Evolutionary conservation across 2,888 invertebrate species (phyloP).

Genomic region (Drosophila mercatorum): DNA sequence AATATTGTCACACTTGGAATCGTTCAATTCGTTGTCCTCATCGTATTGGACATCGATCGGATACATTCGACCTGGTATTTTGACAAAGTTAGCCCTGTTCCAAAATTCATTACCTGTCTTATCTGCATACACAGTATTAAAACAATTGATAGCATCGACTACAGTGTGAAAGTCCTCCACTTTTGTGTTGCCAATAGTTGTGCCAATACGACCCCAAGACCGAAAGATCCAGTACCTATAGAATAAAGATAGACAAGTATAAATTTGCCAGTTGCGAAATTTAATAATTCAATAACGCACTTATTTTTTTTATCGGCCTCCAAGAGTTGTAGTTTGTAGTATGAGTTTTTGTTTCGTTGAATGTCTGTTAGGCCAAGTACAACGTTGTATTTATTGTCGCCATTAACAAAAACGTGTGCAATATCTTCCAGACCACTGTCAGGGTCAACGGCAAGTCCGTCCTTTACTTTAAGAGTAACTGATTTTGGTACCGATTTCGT

Average conservation of each 20-base stretch:
- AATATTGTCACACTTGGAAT: slow-evolving; percentile 53
- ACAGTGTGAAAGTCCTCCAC: slow-evolving; percentile 85
- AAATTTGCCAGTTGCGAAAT: no score
- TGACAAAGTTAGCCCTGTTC: slow-evolving; percentile 88
- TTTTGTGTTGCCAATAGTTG: slow-evolving; percentile 92
- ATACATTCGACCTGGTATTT: slow-evolving; percentile 87
- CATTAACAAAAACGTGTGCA: slow-evolving; percentile 91
- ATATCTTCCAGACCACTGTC: slow-evolving; percentile 91
- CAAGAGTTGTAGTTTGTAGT: slow-evolving; percentile 96
- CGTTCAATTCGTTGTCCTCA: slow-evolving; percentile 85
- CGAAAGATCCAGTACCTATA: slow-evolving; percentile 92
- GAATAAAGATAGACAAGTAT: not conserved
- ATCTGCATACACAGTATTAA: slow-evolving; percentile 89
- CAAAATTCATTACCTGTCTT: slow-evolving; percentile 94
- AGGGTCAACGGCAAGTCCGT: slow-evolving; percentile 96
- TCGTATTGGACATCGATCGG: slow-evolving; percentile 96
- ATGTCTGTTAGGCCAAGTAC: slow-evolving; percentile 95
- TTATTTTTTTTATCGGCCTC: slow-evolving; percentile 88
- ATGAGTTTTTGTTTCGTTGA: slow-evolving; percentile 94
- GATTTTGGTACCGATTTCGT: slow-evolving; percentile 87
- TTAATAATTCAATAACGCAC: slow-evolving; percentile 83
- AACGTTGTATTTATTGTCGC: slow-evolving; percentile 88
- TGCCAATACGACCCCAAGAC: slow-evolving; percentile 98
- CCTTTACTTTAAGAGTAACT: slow-evolving; percentile 89
- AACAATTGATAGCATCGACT: slow-evolving; percentile 87